phyloP scores from a whole-genome alignment of 2,113 vertebrate species.

The Pelecanus crispus region DNA sequence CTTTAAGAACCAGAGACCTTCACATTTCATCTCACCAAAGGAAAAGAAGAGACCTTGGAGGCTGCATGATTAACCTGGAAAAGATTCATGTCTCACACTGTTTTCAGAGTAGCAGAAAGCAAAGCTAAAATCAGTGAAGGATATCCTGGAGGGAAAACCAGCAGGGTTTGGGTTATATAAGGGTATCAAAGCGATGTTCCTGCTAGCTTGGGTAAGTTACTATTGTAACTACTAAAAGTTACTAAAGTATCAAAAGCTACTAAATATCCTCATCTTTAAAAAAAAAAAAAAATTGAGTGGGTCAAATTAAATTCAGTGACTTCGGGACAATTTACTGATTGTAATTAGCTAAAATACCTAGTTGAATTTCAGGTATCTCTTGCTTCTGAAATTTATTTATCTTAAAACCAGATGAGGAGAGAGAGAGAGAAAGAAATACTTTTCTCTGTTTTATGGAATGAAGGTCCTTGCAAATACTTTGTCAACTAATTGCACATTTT shows the following conservation, averaged over 20 bases:
- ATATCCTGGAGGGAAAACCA: not conserved
- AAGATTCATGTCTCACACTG: not conserved
- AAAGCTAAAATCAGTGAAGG: not conserved
- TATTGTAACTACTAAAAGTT: too few relatives aligned
- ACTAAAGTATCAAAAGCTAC: too few relatives aligned
- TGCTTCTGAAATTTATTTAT: not conserved
- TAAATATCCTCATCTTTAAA: not conserved
- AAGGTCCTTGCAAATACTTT: not conserved
- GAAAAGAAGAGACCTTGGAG: not conserved
- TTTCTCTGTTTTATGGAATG: not conserved
- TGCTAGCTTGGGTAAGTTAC: not conserved
- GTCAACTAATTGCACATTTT: not conserved
- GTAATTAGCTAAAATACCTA: not conserved
- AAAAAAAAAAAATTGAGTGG: not conserved
- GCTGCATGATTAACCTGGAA: not conserved
- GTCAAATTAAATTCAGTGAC: not conserved
- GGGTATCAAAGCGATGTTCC: not conserved
- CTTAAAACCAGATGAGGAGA: not conserved
- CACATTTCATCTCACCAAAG: not conserved
- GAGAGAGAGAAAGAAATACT: not conserved
- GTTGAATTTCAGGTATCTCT: not conserved
- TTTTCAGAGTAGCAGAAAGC: not conserved
- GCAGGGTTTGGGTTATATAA: not conserved
- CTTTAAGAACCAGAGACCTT: not conserved
- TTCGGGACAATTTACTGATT: not conserved